phyloP scores from a whole-genome alignment of 2,797 vertebrate species.

The Hippoglossus hippoglossus region DNA sequence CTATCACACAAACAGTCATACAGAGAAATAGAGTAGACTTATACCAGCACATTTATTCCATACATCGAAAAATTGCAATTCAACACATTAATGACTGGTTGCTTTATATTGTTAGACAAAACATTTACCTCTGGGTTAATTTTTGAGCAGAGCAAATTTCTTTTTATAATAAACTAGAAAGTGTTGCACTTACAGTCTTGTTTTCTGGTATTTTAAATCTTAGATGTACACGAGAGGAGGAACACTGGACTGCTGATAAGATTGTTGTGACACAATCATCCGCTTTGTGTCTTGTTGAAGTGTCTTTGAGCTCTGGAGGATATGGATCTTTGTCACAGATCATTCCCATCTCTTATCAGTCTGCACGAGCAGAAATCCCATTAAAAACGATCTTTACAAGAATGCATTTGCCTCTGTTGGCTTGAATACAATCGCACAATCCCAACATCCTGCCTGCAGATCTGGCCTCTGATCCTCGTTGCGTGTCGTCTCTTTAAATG shows the following conservation, averaged over 20 bases:
- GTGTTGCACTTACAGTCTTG: background rate
- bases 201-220: background rate
- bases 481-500: slow-evolving; percentile 57
- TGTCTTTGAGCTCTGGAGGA: slow-evolving; percentile 4
- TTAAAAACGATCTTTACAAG: slow-evolving; percentile 35
- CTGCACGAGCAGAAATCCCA: slow-evolving; percentile 30
- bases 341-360: slow-evolving; percentile 47
- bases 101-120: too few relatives aligned
- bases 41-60: too few relatives aligned
- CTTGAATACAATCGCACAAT: slow-evolving; percentile 47
- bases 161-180: background rate
- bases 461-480: slow-evolving; percentile 56
- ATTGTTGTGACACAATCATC: slow-evolving; percentile 1
- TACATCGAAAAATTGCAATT: too few relatives aligned
- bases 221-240: background rate
- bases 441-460: slow-evolving; percentile 59
- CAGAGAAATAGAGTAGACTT: too few relatives aligned
- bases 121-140: background rate
- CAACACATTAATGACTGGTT: too few relatives aligned
- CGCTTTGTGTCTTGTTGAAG: background rate
- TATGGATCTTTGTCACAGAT: slow-evolving; percentile 31
- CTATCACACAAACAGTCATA: too few relatives aligned
- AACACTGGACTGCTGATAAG: background rate
- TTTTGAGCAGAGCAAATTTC: background rate
- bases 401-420: slow-evolving; percentile 30